Conservation (phyloP, 1,140 invertebrate genomes). For the Pinna nobilis region DNA sequence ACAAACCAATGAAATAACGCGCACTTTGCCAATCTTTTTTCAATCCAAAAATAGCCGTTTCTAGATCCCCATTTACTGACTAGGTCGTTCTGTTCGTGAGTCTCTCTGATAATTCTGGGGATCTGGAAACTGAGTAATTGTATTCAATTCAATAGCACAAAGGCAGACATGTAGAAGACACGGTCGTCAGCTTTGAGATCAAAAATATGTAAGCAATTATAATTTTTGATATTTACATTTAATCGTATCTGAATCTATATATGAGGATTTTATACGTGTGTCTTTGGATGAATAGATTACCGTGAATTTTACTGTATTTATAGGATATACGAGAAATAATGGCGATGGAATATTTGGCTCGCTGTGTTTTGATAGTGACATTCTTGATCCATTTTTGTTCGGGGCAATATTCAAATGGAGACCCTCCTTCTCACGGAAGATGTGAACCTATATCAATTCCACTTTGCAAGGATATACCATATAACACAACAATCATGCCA, state of each 20-base stretch:
- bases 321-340: too few relatives aligned
- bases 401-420: background rate
- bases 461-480: conserved; percentile 92
- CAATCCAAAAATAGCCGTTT: conserved; percentile 17
- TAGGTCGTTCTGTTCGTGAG: background rate
- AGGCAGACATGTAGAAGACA: conserved; percentile 41
- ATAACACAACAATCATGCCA: conserved; percentile 97
- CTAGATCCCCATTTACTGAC: conserved; percentile 23
- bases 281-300: too few relatives aligned
- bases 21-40: background rate
- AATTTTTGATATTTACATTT: too few relatives aligned
- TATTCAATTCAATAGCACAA: conserved; percentile 40
- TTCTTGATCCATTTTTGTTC: background rate
- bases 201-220: too few relatives aligned
- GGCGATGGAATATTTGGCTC: too few relatives aligned
- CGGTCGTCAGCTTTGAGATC: too few relatives aligned
- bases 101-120: conserved; percentile 19
- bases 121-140: conserved; percentile 43
- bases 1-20: conserved; percentile 4
- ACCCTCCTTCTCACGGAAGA: conserved; percentile 78
- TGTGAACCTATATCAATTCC: conserved; percentile 95
- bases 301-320: too few relatives aligned
- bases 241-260: background rate
- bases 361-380: too few relatives aligned
- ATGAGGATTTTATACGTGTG: background rate